Conservation (phyloP, 2,113 vertebrate species). For the Formicarius rufipectus region DNA sequence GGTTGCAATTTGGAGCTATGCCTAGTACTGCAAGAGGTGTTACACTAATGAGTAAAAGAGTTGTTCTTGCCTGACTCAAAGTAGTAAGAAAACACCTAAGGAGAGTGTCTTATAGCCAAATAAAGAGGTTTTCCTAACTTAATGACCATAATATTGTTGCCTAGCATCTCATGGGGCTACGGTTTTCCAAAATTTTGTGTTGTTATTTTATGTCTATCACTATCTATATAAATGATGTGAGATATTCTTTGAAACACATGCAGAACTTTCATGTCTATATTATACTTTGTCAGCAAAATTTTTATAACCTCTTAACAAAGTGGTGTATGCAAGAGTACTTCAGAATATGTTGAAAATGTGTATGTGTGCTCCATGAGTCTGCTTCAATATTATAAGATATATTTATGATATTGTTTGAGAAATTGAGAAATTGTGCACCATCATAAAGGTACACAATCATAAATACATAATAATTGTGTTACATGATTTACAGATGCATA, state of each 20-base stretch:
- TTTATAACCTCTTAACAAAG: not conserved
- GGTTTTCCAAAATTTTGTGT: not conserved
- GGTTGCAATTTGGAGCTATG: not conserved
- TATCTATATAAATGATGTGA: not conserved
- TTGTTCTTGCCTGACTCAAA: not conserved
- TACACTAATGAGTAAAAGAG: not conserved
- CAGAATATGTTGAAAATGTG: not conserved
- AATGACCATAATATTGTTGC: not conserved
- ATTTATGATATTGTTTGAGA: not conserved
- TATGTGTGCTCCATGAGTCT: not conserved
- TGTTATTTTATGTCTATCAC: not conserved
- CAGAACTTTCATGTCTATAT: not conserved
- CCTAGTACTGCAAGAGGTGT: not conserved
- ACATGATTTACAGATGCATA: not conserved
- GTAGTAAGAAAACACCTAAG: not conserved
- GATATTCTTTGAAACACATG: not conserved
- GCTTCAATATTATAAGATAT: not conserved
- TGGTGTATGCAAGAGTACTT: not conserved
- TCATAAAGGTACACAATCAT: not conserved
- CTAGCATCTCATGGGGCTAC: not conserved
- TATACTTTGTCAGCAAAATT: not conserved
- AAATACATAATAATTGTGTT: not conserved
- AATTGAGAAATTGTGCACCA: not conserved
- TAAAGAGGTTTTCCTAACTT: not conserved
- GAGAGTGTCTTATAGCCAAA: not conserved